A percentile compares a stretch with the other conserved stretches of the same genome.
Conservation (phyloP, 2,113 vertebrate genomes). For the Hypomesus transpacificus region DNA sequence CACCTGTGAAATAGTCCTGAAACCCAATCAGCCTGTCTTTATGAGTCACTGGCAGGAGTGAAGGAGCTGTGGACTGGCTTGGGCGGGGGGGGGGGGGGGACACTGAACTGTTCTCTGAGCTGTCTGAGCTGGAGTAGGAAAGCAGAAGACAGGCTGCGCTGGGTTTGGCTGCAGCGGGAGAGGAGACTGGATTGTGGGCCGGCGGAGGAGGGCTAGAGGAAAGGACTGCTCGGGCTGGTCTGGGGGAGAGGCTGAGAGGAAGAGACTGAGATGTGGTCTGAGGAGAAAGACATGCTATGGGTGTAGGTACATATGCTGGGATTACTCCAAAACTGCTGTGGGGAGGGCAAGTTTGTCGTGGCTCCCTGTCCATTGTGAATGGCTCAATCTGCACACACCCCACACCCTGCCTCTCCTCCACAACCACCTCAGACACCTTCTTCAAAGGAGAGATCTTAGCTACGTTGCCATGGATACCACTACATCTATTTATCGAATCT, state of each 20-base stretch:
- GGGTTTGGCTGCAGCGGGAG: no score
- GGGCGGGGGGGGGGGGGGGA: no score
- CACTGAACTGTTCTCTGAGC: no score
- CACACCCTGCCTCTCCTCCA: background rate
- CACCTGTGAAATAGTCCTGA: background rate
- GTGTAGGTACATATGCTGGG: background rate
- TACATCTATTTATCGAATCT: slow-evolving; percentile 50
- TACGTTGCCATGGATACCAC: slow-evolving; percentile 56
- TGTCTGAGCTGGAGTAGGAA: background rate
- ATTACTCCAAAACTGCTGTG: background rate
- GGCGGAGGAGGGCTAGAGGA: no score
- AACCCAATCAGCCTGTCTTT: background rate
- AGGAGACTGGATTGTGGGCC: no score
- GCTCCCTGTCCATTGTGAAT: slow-evolving; percentile 39
- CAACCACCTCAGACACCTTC: slow-evolving; percentile 12
- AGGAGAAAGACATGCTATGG: background rate
- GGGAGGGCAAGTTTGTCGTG: background rate
- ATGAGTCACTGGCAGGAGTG: background rate
- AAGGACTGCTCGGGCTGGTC: no score
- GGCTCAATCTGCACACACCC: slow-evolving; percentile 9
- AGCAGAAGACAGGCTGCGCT: background rate
- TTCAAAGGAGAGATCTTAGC: slow-evolving; percentile 36
- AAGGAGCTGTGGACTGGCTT: no score
- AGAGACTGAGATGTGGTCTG: background rate
- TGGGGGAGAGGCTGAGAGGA: background rate